Base-by-base conservation (phyloP, 2,888 invertebrate genomes). In the Bhutanitis thaidina region DNA sequence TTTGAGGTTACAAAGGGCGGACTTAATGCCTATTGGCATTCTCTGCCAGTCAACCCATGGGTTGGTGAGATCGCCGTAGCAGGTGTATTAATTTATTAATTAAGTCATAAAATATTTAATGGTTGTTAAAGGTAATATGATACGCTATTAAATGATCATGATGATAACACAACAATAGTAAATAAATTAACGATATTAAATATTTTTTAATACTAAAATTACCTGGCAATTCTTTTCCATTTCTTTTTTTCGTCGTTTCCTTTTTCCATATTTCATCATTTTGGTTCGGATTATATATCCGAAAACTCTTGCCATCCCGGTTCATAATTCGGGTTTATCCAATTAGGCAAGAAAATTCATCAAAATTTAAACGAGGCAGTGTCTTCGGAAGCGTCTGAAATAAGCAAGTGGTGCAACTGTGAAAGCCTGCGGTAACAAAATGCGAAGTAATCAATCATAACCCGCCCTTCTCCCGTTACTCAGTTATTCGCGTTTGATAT, bases 401-500 rank as follows among this genome's bases (percentile, higher is more conserved):
- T 50, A 47, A 47, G 49, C 49, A 56, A 58, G 37, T 46, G 41
- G 63, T 69, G 71, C 58, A 61, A 52, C 59, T 56, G 62, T 75
- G 72, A 73, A 74, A 74, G 76, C 71, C 41, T 69, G 65, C 65
- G 62, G 70, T 71, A 73, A 77, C 72, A 74, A 75, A 83, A 82
- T 75, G 78, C 74, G 67, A 69, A 69, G 78, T 79, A 82, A 88
- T 88, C 85, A 86, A 87, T 88, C 87, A 87, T 83, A 73, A 68
- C 67, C 67, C 70, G 63, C 71, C 78, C 74, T 69, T 66, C 77
- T 77, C 71, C 69, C 34, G 74, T 80, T 80, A 78, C 80, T 80
- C 71, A 67, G 75, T 74, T 80, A 80, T 80, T 77, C 73, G 71
- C 68, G 76, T 77, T 80, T 74, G 76, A 72, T 70, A 69, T 69